Conservation (phyloP, 2,888 invertebrate genomes). For the Dysmachus trigonus region DNA sequence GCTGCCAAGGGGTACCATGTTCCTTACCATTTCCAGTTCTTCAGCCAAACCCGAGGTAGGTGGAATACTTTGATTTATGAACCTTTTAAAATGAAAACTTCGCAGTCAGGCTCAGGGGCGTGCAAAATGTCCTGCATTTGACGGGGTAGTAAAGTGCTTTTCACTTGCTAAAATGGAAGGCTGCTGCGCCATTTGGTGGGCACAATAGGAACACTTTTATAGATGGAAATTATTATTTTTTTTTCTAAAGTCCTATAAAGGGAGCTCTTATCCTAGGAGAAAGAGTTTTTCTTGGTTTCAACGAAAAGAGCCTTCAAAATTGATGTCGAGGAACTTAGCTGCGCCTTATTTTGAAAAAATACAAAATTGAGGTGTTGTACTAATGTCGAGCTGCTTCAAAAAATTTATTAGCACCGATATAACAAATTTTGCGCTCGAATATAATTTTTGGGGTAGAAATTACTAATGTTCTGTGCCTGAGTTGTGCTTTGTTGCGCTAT, state of each 20-base stretch:
- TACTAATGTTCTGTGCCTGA: too few relatives aligned
- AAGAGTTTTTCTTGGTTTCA: neutral
- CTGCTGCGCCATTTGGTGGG: constrained; percentile 6
- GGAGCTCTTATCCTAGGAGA: neutral
- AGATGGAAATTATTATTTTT: neutral
- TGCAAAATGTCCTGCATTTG: constrained; percentile 41
- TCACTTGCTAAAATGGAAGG: constrained; percentile 23
- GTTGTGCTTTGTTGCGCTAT: too few relatives aligned
- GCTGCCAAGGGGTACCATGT: neutral
- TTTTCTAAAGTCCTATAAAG: neutral
- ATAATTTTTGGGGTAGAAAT: too few relatives aligned
- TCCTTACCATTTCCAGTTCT: constrained; percentile 21
- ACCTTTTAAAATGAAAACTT: constrained; percentile 40
- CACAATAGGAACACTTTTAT: constrained; percentile 1
- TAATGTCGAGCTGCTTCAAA: too few relatives aligned
- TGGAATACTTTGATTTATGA: constrained; percentile 41
- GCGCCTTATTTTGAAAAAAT: too few relatives aligned
- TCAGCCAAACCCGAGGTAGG: neutral
- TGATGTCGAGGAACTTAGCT: neutral
- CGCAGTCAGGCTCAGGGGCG: constrained; percentile 24
- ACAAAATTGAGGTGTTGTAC: too few relatives aligned
- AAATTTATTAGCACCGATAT: too few relatives aligned
- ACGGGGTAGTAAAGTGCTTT: constrained; percentile 34
- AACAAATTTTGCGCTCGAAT: too few relatives aligned
- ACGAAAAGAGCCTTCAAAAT: neutral